Conservation (phyloP, 2,113 vertebrate genomes). For the Neolamprologus fasciatus region DNA sequence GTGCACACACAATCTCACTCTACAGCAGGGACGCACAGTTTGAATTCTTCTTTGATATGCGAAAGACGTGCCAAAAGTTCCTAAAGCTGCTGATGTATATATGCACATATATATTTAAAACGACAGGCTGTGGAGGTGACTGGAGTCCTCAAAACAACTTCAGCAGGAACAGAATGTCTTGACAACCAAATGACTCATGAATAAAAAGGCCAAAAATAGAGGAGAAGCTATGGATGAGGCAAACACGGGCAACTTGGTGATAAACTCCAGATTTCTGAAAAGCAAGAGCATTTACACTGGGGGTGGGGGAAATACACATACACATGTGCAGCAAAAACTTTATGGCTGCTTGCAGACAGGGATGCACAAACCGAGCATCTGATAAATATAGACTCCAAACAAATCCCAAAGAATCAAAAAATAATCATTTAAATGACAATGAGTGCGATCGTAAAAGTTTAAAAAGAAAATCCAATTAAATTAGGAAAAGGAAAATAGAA, state of each 20-base stretch:
- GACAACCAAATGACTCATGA: constrained; percentile 6
- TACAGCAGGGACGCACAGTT: background rate
- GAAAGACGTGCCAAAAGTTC: background rate
- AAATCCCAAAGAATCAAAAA: background rate
- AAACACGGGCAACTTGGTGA: background rate
- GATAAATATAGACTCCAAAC: background rate
- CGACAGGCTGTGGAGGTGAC: background rate
- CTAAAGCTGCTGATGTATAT: background rate
- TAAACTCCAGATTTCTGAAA: background rate
- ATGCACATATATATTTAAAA: background rate
- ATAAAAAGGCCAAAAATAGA: constrained; percentile 3
- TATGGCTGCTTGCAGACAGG: background rate
- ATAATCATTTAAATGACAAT: background rate
- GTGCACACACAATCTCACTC: background rate
- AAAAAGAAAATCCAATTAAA: background rate
- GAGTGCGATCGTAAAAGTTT: background rate
- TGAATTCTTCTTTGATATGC: background rate
- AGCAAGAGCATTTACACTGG: background rate
- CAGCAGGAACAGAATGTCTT: background rate
- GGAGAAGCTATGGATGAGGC: background rate
- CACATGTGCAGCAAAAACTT: background rate
- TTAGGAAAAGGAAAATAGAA: background rate
- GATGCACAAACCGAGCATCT: background rate
- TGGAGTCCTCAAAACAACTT: background rate
- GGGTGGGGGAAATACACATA: background rate